Base-by-base conservation (phyloP, 92 coral and sea anemone species). In the Chrysogorgia sp. region DNA sequence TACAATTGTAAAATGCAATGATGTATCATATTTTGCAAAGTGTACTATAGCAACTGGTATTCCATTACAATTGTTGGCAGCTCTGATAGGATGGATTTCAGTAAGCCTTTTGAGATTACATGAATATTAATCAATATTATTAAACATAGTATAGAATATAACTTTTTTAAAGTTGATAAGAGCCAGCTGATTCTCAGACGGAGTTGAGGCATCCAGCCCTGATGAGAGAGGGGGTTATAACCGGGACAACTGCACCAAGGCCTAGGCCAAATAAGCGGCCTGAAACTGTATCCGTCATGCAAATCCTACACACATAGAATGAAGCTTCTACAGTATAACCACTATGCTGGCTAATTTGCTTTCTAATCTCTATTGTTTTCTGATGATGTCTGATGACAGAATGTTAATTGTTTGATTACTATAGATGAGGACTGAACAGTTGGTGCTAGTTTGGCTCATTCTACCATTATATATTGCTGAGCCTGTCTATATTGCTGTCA, bases 41-140 rank as follows among this genome's bases (percentile, higher is more conserved):
- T 55, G 90, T 41, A 84, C 89, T 22, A 70, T 94, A 21, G 92
- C 90, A 40, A 74, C 91, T 67, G 98, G 98, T 15, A 67, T 94
- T 22, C 97, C 97, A 7, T 81, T 94, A 26, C 98, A 94, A 82
- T 57, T 89, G 55, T 49, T 86, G 29, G 88, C 92, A 90, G 83
- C 89, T 3, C 33, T 83, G 6, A 74, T 91, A n/a, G 96, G 98
- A 26, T 94, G 98, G 98, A 52, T 81, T 76, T 83, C 90, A n/a
- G 96, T 92, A 83, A 90, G 94, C 74, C 26, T 7, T 52, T 52
- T 7, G 22, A 34, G 22, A 58, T 7, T 12, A 58, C 23, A 14
- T 62, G 68, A 29, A 62, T 3, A 62, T 13, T 23, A 6, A 19
- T 1, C 22, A 30, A 40, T 19, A 37, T 61, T 22, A 25, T n/a